Conservation (phyloP, 2,888 invertebrate species). For the Drosophila mulleri region DNA sequence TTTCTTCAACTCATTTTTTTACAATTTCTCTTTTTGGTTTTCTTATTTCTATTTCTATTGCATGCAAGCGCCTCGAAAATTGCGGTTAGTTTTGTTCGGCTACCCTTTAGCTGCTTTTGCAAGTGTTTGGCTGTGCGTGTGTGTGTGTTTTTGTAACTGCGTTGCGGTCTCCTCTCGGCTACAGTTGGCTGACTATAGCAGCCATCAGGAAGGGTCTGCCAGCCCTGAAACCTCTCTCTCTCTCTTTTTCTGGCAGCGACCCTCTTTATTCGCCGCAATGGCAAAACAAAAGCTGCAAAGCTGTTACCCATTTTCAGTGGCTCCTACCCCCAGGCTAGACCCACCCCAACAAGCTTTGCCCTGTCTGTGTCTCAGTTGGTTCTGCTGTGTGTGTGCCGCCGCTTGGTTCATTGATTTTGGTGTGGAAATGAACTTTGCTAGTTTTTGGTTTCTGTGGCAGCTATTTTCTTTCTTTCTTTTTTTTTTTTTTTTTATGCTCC, state of each 20-base stretch:
- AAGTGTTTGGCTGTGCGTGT: slow-evolving; percentile 48
- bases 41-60: slow-evolving; percentile 51
- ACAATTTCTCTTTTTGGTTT: slow-evolving; percentile 21
- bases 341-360: slow-evolving; percentile 70
- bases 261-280: slow-evolving; percentile 48
- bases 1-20: slow-evolving; percentile 7
- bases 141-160: slow-evolving; percentile 63
- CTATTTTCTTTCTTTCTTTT: not conserved
- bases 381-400: slow-evolving; percentile 9
- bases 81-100: slow-evolving; percentile 73
- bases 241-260: not conserved
- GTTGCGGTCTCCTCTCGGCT: slow-evolving; percentile 64
- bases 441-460: slow-evolving; percentile 52
- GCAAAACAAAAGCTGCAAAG: slow-evolving; percentile 80
- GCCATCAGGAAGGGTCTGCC: slow-evolving; percentile 15
- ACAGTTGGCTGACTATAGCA: slow-evolving; percentile 59
- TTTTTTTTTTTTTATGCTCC: not conserved
- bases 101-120: slow-evolving; percentile 41
- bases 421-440: slow-evolving; percentile 79
- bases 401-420: slow-evolving; percentile 79
- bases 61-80: slow-evolving; percentile 81
- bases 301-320: slow-evolving; percentile 66
- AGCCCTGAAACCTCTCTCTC: not conserved
- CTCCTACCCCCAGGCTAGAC: slow-evolving; percentile 41
- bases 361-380: slow-evolving; percentile 49